Conservation (phyloP, 2,797 vertebrate species). For the Halcyon smyrnensis region DNA sequence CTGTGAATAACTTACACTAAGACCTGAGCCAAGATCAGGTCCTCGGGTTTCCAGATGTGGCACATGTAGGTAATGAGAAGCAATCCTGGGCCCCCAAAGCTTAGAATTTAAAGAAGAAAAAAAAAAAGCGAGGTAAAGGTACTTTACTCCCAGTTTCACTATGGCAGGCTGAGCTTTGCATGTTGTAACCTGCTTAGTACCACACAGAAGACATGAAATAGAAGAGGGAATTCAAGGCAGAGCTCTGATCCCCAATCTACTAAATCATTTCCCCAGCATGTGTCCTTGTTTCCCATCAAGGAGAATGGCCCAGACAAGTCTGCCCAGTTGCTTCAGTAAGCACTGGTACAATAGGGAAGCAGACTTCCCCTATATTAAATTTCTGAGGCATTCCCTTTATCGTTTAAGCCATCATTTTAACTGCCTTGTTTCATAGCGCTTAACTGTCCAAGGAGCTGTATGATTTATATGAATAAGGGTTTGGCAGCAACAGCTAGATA, state of each 20-base stretch:
- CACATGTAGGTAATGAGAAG: background rate
- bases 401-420: constrained; percentile 55
- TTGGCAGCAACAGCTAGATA: constrained; percentile 45
- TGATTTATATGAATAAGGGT: constrained; percentile 58
- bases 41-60: background rate
- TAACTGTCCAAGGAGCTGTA: constrained; percentile 46
- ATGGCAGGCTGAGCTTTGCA: constrained; percentile 37
- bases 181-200: constrained; percentile 41
- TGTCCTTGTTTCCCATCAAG: background rate
- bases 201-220: background rate
- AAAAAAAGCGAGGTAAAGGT: background rate
- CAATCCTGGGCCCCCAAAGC: background rate
- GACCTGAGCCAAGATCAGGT: background rate
- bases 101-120: background rate
- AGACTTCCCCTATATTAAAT: constrained; percentile 70
- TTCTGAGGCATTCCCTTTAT: constrained; percentile 61
- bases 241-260: constrained; percentile 21
- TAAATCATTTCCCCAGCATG: constrained; percentile 54
- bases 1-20: background rate
- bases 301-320: constrained; percentile 66
- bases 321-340: constrained; percentile 51
- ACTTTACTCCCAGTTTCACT: constrained; percentile 10
- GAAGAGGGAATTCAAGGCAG: constrained; percentile 46
- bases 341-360: constrained; percentile 50
- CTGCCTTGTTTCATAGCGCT: constrained; percentile 57